Evolutionary conservation across 1,140 invertebrate species (phyloP).

Genomic region (Brachionus angularis): DNA sequence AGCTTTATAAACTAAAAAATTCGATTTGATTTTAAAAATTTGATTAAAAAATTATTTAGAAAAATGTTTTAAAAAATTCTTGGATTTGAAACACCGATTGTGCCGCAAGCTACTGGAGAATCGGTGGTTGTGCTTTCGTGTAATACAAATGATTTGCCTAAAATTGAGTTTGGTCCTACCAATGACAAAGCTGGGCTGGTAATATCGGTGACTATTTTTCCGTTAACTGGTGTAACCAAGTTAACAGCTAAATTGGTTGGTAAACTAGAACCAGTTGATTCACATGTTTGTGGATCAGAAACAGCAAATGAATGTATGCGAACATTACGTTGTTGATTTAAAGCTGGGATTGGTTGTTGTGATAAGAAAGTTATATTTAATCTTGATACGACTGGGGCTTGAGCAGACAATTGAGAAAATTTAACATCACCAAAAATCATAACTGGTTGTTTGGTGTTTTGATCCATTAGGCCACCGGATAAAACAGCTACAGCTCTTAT

Average conservation of each 20-base stretch:
- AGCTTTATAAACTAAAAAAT: too few relatives aligned
- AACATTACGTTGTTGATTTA: constrained; percentile 73
- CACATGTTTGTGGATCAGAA: constrained; percentile 66
- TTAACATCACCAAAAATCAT: constrained; percentile 18
- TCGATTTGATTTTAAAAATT: constrained; percentile 16
- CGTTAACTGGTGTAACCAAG: constrained; percentile 67
- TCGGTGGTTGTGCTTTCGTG: constrained; percentile 60
- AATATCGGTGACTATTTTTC: constrained; percentile 72
- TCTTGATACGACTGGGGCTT: constrained; percentile 1
- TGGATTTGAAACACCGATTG: constrained; percentile 51
- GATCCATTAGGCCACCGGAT: constrained; percentile 8
- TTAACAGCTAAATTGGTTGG: constrained; percentile 74
- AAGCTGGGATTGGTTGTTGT: not conserved
- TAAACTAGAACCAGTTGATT: constrained; percentile 74
- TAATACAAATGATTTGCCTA: constrained; percentile 73
- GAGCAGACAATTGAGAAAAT: not conserved
- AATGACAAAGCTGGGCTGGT: constrained; percentile 70
- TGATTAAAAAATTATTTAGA: constrained; percentile 10
- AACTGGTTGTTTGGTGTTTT: not conserved
- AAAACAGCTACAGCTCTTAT: constrained; percentile 23
- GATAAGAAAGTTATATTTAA: constrained; percentile 36
- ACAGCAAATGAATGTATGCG: constrained; percentile 96
- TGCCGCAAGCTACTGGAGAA: constrained; percentile 59
- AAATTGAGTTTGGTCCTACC: constrained; percentile 70
- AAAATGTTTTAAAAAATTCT: too few relatives aligned